These are phyloP conservation scores for Cnemophilus loriae DNA, from an alignment of 2,113 vertebrate genomes.

Conservation along the genomic window DNA sequence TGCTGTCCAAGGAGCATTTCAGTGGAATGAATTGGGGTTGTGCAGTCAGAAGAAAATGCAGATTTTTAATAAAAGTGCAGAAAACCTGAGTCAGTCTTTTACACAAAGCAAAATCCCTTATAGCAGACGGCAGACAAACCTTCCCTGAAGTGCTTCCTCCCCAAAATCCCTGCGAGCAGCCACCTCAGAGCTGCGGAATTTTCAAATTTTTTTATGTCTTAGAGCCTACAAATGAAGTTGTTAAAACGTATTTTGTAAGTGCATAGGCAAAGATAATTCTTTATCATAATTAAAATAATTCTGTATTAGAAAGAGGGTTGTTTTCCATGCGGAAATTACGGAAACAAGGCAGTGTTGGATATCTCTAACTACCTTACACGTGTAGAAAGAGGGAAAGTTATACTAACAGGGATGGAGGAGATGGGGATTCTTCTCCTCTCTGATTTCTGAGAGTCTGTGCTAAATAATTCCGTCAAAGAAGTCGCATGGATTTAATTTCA, in stretches of 20 bases:
- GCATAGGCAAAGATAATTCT: background rate
- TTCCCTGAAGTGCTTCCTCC: background rate
- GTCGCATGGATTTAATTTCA: background rate
- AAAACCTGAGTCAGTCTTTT: background rate
- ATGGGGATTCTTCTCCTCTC: background rate
- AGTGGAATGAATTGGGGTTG: background rate
- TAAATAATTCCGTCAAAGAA: background rate
- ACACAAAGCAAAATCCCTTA: background rate
- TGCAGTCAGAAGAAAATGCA: background rate
- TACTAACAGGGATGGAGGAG: background rate
- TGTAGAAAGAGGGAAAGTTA: background rate
- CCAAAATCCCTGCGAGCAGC: background rate
- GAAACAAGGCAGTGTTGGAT: background rate
- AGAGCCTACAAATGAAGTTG: background rate
- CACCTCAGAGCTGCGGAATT: background rate
- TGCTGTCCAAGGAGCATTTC: background rate
- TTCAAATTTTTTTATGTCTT: background rate
- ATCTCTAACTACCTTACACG: background rate
- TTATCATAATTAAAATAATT: too few relatives aligned
- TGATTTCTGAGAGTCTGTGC: background rate
- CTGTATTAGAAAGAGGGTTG: background rate
- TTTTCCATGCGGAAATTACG: background rate
- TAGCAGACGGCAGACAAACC: background rate
- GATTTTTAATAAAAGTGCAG: background rate
- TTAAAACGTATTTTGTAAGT: background rate